These are phyloP conservation scores for Protophormia terraenovae DNA, from an alignment of 2,888 invertebrate species.

Conservation along the genomic window DNA sequence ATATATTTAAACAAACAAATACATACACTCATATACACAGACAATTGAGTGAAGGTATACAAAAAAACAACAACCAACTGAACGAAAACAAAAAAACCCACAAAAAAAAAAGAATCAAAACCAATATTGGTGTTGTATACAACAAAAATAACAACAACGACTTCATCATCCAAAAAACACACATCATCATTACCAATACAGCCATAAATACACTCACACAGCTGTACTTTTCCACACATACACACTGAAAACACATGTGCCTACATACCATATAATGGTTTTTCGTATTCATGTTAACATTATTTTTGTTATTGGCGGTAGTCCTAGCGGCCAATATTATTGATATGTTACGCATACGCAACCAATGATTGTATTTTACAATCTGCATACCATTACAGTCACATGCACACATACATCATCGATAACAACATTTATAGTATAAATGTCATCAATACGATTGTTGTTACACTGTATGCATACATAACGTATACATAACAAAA, in stretches of 20 bases:
- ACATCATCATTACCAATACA: conserved; percentile 18
- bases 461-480: background rate
- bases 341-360: conserved; percentile 55
- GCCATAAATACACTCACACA: background rate
- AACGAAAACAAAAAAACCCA: background rate
- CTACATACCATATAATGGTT: conserved; percentile 22
- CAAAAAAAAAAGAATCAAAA: conserved; percentile 5
- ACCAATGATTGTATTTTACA: conserved; percentile 28
- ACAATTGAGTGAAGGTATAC: conserved; percentile 15
- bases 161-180: too few species aligned
- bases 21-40: background rate
- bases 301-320: conserved; percentile 11
- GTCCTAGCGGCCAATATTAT: conserved; percentile 34
- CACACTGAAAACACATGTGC: background rate
- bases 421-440: background rate
- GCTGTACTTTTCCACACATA: background rate
- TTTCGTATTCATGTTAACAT: background rate
- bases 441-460: conserved; percentile 11
- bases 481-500: background rate
- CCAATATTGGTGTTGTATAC: conserved; percentile 42
- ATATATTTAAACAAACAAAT: background rate
- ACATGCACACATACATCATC: background rate
- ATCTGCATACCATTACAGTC: background rate
- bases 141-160: conserved; percentile 6
- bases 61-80: background rate